Base-by-base conservation (phyloP, 2,888 invertebrate genomes). In the Formica aserva region DNA sequence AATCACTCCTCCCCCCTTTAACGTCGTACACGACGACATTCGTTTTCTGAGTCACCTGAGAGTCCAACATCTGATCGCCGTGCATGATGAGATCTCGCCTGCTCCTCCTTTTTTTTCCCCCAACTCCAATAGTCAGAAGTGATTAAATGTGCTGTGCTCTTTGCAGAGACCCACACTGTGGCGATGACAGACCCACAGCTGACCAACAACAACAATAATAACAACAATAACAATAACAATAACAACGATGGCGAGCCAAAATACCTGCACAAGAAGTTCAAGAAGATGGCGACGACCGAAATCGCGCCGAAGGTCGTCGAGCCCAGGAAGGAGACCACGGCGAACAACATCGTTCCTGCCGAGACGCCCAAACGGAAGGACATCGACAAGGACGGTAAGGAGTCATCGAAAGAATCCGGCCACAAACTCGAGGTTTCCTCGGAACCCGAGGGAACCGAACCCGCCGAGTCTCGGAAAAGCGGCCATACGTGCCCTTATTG, bases 181-280 rank as follows among this genome's bases (percentile, higher is more conserved):
- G 94, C 93, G 90, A 94, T 94, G 94, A 94, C 94, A 91, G 94
- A 94, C 90, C 93, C 94, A 89, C 94, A 94, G 93, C 91, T 94
- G 88, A 90, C 91, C n/a, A 94, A 91, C 87, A 92, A 91, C 82
- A 92, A 92, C 83, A 92, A 91, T 84, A 93, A 91, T 82, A 91
- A 90, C 76, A 91, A 90, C 84, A 91, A 90, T 76, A 90, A 90
- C 57, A 90, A 90, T 52, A 90, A 88, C 74, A 92, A 89, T 76
- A 92, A 93, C 81, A 93, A 94, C 91, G 92, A 93, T 94, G 93
- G 93, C 89, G 97, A 97, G 93, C 96, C 96, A 93, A 97, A 97
- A 95, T 98, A 98, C 96, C 96, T 98, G 95, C 98, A 98, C 95
- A 98, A 98, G 95, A 98, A 98, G 95, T 98, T 98, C 95, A 98